These are phyloP conservation scores for Paragorgia papillata DNA, from an alignment of 92 coral and sea anemone genomes.

Conservation along the genomic window DNA sequence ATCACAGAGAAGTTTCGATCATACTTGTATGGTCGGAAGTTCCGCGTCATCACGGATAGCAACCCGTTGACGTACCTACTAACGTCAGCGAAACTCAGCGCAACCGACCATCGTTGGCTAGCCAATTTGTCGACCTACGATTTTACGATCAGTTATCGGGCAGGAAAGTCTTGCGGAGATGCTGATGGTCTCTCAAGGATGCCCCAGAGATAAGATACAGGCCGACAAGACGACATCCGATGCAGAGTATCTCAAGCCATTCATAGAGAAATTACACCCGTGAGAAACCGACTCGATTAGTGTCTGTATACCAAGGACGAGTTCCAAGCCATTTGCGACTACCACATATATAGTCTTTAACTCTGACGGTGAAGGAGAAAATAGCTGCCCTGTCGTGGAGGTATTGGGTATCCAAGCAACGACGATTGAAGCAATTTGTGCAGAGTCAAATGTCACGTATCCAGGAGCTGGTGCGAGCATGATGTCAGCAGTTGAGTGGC, in stretches of 20 bases:
- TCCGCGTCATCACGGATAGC: conserved; percentile 47
- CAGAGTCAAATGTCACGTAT: no score
- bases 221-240: background rate
- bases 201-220: conserved; percentile 36
- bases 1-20: conserved; percentile 48
- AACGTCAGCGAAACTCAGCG: conserved; percentile 43
- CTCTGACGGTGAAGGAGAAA: no score
- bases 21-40: conserved; percentile 13
- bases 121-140: conserved; percentile 50
- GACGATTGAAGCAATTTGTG: no score
- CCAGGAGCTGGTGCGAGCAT: no score
- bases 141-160: conserved; percentile 53
- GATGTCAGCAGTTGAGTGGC: conserved; percentile 39
- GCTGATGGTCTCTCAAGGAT: conserved; percentile 54
- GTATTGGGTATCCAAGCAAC: no score
- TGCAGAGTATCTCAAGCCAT: background rate
- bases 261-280: conserved; percentile 32
- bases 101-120: conserved; percentile 58
- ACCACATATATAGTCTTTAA: background rate
- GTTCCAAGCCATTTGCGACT: conserved; percentile 35
- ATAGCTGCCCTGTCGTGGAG: no score
- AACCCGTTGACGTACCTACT: conserved; percentile 57
- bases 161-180: conserved; percentile 42
- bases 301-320: conserved; percentile 45
- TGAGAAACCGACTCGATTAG: background rate